phyloP scores from a whole-genome alignment of 2,797 vertebrate species.

The Apogon hyalosoma region DNA sequence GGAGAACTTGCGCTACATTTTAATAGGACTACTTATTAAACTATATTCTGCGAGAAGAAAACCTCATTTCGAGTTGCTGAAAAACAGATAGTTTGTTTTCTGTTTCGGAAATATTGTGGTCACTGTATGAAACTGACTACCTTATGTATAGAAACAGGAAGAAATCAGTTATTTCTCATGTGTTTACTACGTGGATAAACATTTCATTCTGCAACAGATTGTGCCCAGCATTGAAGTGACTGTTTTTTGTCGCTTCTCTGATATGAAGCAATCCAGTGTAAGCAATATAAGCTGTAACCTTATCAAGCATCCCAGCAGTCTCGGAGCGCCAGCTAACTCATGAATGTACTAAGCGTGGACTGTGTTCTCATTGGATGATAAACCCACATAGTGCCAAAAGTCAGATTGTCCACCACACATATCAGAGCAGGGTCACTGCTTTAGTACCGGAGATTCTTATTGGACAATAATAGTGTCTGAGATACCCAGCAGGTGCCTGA shows the following conservation, averaged over 20 bases:
- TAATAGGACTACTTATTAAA: constrained; percentile 28
- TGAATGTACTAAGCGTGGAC: neutral
- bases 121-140: neutral
- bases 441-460: constrained; percentile 70
- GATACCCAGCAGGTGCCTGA: constrained; percentile 79
- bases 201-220: neutral
- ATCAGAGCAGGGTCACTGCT: constrained; percentile 70
- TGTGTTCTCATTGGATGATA: constrained; percentile 48
- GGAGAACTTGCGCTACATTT: constrained; percentile 30
- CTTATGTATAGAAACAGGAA: neutral
- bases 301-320: constrained; percentile 30
- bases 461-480: constrained; percentile 76
- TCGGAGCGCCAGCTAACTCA: constrained; percentile 30
- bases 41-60: neutral
- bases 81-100: neutral
- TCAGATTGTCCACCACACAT: constrained; percentile 45
- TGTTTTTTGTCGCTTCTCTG: neutral
- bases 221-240: neutral
- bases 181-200: neutral
- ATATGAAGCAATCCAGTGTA: constrained; percentile 26
- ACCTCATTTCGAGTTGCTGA: neutral
- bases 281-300: constrained; percentile 33
- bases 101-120: neutral
- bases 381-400: constrained; percentile 41
- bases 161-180: constrained; percentile 5